These are phyloP conservation scores for Leptarthrus brevirostris DNA, from an alignment of 2,888 invertebrate genomes.

Conservation along the genomic window DNA sequence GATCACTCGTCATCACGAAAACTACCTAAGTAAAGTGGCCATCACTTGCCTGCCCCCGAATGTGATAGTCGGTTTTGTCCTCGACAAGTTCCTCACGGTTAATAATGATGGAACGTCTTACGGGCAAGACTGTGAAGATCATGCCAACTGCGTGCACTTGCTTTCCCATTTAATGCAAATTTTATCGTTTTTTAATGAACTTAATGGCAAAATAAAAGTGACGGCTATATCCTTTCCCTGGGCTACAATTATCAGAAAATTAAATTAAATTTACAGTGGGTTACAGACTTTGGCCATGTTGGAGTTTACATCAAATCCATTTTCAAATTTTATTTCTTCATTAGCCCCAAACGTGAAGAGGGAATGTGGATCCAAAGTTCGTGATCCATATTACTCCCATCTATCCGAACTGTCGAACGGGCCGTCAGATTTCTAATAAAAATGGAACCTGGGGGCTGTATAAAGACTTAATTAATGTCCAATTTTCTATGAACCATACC, in stretches of 20 bases:
- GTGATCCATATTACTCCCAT: slow-evolving; percentile 27
- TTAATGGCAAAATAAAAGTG: slow-evolving; percentile 10
- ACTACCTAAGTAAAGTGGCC: not conserved
- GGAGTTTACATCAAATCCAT: too few relatives aligned
- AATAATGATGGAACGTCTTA: not conserved
- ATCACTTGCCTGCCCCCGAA: not conserved
- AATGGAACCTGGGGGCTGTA: not conserved
- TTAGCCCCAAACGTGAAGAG: too few relatives aligned
- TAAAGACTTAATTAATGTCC: slow-evolving; percentile 42
- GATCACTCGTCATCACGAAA: slow-evolving; percentile 34
- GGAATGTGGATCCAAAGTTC: not conserved
- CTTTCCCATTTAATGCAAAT: slow-evolving; percentile 28
- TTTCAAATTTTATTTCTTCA: too few relatives aligned
- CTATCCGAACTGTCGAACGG: slow-evolving; percentile 12
- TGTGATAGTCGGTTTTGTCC: too few relatives aligned
- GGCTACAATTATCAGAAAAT: slow-evolving; percentile 12
- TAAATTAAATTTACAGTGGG: slow-evolving; percentile 9
- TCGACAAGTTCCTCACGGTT: too few relatives aligned
- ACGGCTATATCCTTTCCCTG: slow-evolving; percentile 7
- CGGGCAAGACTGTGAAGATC: not conserved
- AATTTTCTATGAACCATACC: slow-evolving; percentile 7
- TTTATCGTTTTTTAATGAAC: slow-evolving; percentile 43
- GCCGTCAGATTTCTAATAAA: not conserved
- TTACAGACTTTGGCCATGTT: not conserved
- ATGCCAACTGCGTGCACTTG: slow-evolving; percentile 22